Conservation (phyloP, 2,888 invertebrate species). For the Scaeva pyrastri region DNA sequence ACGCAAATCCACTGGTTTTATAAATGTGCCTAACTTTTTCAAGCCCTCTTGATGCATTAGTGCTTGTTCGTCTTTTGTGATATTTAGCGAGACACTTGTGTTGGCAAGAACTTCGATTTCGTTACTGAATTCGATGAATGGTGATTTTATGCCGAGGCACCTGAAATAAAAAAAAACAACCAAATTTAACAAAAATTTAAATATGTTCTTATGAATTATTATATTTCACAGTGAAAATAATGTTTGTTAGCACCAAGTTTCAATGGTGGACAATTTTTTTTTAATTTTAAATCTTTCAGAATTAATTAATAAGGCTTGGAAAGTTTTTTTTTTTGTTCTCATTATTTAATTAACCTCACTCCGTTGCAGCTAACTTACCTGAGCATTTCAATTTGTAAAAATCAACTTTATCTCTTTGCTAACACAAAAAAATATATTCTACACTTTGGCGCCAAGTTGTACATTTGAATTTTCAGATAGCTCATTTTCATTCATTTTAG, state of each 20-base stretch:
- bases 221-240: neutral
- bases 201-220: neutral
- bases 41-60: conserved; percentile 83
- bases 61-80: conserved; percentile 83
- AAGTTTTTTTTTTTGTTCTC: too few species aligned
- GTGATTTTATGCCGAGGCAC: conserved; percentile 83
- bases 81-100: conserved; percentile 82
- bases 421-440: neutral
- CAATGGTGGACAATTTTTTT: too few species aligned
- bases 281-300: too few species aligned
- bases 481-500: conserved; percentile 18
- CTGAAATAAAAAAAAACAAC: conserved; percentile 77
- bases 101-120: conserved; percentile 82
- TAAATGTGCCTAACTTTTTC: conserved; percentile 82
- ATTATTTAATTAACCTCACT: too few species aligned
- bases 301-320: too few species aligned
- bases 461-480: neutral
- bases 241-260: too few species aligned
- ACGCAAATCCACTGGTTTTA: conserved; percentile 82
- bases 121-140: conserved; percentile 83
- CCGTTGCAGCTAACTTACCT: too few species aligned
- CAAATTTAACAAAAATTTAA: neutral
- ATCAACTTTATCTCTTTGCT: neutral
- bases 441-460: conserved; percentile 6
- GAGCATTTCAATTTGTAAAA: neutral